Evolutionary conservation across 2,797 vertebrate species (phyloP).

Genomic region (Falco rusticolus): DNA sequence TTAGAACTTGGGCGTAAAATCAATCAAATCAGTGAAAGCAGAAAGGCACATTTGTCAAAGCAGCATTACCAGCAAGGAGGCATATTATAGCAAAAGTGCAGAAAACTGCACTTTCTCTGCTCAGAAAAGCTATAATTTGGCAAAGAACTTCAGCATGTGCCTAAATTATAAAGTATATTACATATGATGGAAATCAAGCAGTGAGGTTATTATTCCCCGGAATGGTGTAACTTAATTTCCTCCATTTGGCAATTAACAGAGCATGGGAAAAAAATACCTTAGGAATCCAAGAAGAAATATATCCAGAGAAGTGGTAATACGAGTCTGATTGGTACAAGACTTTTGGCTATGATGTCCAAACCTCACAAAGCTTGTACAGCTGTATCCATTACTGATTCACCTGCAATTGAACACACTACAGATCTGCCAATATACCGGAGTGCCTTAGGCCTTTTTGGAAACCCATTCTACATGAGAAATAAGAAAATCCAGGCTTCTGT

Average conservation of each 20-base stretch:
- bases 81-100: slow-evolving; percentile 21
- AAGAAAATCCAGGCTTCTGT: neutral
- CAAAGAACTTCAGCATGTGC: slow-evolving; percentile 20
- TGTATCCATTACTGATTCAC: neutral
- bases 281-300: neutral
- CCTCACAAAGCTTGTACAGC: neutral
- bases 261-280: neutral
- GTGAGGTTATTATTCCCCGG: neutral
- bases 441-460: neutral
- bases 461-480: neutral
- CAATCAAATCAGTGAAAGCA: slow-evolving; percentile 39
- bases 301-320: neutral
- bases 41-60: slow-evolving; percentile 50
- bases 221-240: slow-evolving; percentile 35
- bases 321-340: neutral
- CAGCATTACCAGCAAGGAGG: slow-evolving; percentile 41
- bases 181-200: slow-evolving; percentile 21
- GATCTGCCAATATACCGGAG: neutral
- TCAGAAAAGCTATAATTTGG: slow-evolving; percentile 52
- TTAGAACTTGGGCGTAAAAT: slow-evolving; percentile 19
- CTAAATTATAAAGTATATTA: slow-evolving; percentile 34
- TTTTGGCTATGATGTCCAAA: neutral
- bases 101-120: slow-evolving; percentile 24
- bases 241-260: slow-evolving; percentile 27
- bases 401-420: neutral